Evolutionary conservation across 1,140 invertebrate species (phyloP), one percentile per base, ranked within the genome.

Genomic region (Drosophila arizonae): DNA sequence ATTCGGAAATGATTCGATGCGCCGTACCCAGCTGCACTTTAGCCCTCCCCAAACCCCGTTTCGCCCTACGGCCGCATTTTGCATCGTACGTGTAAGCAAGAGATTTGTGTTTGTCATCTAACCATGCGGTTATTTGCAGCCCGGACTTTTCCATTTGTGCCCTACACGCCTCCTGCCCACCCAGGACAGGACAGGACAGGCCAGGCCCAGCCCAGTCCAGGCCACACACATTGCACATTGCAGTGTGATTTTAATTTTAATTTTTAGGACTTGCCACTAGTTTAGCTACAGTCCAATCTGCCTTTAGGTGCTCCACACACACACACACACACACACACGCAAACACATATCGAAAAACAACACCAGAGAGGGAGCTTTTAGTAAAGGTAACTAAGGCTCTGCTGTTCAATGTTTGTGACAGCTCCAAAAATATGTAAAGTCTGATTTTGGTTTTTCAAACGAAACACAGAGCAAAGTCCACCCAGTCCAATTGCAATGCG

Each of bases 1-100:
- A 41, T 72, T 72, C 72, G 63, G 65, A 80, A 66, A 72, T 76
- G 67, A 80, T 80, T 67, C 71, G 66, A 58, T 77, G 56, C 75
- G 51, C 58, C 41, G 46, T 57, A 48, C 43, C 15, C 15, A 48
- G 28, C 28, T 33, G 43, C 55, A 57, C 55, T 57, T 43, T 45
- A 9, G 36, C 11, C 3, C 9, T 24, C 33, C 33, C 28, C 28
- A 30, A 0, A 0, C 17, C 41, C 6, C 11, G 36, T 6, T 41
- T 39, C 6, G 39, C 21, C 15, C 9, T 15, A 43, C 30, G n/a
- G 43, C 6, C 57, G 45, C 28, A 48, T 60, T 60, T 60, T 4
- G 10, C 57, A 28, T 1, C 43, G 43, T 60, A 48, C 57, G 57
- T 46, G 43, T 48, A 60, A 48, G 57, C 30, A 48, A 5, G 43